Percentiles rank a stretch among this genome's conserved stretches.
Conservation (phyloP, 2,797 vertebrate species). For the Pseudochaenichthys georgianus region DNA sequence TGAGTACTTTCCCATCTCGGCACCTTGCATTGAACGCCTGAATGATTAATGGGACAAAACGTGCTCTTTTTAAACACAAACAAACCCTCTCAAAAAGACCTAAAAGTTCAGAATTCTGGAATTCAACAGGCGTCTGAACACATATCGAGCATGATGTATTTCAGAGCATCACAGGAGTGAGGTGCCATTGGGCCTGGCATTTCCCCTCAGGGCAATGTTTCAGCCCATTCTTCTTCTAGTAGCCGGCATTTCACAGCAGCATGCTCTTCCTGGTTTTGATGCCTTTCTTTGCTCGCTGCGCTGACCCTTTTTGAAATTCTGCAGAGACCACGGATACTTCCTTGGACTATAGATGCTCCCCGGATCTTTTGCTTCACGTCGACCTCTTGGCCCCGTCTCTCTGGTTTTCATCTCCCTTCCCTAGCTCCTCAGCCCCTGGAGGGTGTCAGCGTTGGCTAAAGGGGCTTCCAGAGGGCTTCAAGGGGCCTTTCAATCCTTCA, state of each 20-base stretch:
- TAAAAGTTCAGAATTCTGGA: slow-evolving; percentile 52
- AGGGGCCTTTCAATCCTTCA: slow-evolving; percentile 90
- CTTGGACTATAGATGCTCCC: slow-evolving; percentile 86
- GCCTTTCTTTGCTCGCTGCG: slow-evolving; percentile 59
- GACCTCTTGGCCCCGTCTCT: slow-evolving; percentile 77
- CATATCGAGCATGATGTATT: slow-evolving; percentile 46
- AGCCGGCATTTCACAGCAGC: slow-evolving; percentile 57
- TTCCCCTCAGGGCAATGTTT: slow-evolving; percentile 63
- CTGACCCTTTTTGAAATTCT: slow-evolving; percentile 80
- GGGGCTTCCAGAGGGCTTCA: slow-evolving; percentile 94
- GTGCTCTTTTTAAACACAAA: slow-evolving; percentile 4
- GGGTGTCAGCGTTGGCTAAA: slow-evolving; percentile 93
- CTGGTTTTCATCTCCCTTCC: slow-evolving; percentile 87
- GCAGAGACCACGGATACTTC: slow-evolving; percentile 75
- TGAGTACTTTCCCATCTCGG: too few relatives aligned
- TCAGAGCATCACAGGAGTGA: slow-evolving; percentile 49
- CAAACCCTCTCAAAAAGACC: slow-evolving; percentile 6
- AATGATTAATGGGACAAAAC: neutral
- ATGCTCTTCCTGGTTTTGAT: slow-evolving; percentile 64
- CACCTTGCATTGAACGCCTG: neutral
- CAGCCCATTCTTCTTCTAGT: slow-evolving; percentile 47
- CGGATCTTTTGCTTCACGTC: slow-evolving; percentile 77
- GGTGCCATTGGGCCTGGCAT: slow-evolving; percentile 62
- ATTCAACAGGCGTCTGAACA: slow-evolving; percentile 52
- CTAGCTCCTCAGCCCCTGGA: slow-evolving; percentile 90